These are phyloP conservation scores for Zele albiditarsus DNA, from an alignment of 2,888 invertebrate genomes.

Conservation along the genomic window DNA sequence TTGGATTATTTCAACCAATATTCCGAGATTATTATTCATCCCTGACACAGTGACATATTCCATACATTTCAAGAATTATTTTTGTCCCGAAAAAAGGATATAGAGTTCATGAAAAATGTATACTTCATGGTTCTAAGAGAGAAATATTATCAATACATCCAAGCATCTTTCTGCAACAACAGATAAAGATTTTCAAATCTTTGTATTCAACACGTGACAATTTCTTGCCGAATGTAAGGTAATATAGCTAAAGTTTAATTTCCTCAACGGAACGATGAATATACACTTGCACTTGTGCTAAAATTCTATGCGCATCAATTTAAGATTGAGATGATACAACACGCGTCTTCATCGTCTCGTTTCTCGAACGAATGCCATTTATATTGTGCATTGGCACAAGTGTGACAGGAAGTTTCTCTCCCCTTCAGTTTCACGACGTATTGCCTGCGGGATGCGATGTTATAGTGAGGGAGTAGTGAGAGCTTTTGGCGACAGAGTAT, in stretches of 20 bases:
- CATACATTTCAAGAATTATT: too few species aligned
- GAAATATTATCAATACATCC: too few species aligned
- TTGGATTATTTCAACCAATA: too few species aligned
- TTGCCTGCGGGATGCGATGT: not conserved
- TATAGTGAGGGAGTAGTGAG: not conserved
- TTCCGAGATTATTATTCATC: too few species aligned
- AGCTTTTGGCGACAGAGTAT: not conserved
- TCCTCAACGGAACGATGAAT: not conserved
- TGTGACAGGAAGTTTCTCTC: conserved; percentile 16
- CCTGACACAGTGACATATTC: too few species aligned
- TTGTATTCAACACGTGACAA: too few species aligned
- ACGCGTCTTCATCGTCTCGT: not conserved
- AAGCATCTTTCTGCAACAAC: too few species aligned
- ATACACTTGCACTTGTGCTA: not conserved
- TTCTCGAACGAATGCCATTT: not conserved
- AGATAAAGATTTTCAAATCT: too few species aligned
- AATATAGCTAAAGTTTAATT: conserved; percentile 14
- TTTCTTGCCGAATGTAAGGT: not conserved
- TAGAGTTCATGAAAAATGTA: too few species aligned
- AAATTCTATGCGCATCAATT: not conserved
- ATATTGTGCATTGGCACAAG: not conserved
- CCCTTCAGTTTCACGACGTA: not conserved
- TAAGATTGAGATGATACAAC: not conserved
- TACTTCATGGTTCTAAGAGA: too few species aligned
- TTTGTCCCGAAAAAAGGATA: too few species aligned